A percentile compares a stretch with the other conserved stretches of the same genome.
Conservation (phyloP, 2,113 vertebrate species). For the Pomatostomus ruficeps region DNA sequence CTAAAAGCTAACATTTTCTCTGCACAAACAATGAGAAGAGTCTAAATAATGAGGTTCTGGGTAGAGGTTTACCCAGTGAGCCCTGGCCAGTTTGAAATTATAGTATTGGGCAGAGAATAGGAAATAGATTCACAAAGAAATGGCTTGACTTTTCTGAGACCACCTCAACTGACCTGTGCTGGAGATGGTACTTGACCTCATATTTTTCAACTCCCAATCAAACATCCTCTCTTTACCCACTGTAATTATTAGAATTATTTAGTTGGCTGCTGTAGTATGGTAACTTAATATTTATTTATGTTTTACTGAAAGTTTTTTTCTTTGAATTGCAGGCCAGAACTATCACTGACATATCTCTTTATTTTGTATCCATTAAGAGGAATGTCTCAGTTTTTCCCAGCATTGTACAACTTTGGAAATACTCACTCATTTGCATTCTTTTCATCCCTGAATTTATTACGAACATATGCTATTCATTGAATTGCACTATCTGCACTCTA, state of each 20-base stretch:
- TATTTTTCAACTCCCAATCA: background rate
- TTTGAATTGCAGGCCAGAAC: background rate
- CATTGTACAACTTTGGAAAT: background rate
- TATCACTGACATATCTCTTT: background rate
- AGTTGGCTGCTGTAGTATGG: background rate
- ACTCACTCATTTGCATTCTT: background rate
- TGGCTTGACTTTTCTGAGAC: background rate
- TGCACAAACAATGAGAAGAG: background rate
- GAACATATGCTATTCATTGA: background rate
- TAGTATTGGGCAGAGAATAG: background rate
- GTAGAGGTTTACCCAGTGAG: background rate
- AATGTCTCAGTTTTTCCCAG: background rate
- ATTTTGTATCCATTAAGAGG: background rate
- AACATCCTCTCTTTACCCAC: background rate
- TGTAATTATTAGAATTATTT: background rate
- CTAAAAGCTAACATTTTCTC: background rate
- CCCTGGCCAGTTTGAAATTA: background rate
- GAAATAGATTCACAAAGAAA: background rate
- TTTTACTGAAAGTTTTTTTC: background rate
- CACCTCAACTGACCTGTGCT: background rate
- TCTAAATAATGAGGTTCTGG: background rate
- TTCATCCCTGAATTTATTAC: background rate
- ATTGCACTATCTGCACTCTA: background rate
- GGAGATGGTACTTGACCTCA: background rate
- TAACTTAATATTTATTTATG: background rate